Evolutionary conservation across 2,113 vertebrate genomes (phyloP), one percentile per base, ranked within the genome.

Genomic region (Rynchops niger): DNA sequence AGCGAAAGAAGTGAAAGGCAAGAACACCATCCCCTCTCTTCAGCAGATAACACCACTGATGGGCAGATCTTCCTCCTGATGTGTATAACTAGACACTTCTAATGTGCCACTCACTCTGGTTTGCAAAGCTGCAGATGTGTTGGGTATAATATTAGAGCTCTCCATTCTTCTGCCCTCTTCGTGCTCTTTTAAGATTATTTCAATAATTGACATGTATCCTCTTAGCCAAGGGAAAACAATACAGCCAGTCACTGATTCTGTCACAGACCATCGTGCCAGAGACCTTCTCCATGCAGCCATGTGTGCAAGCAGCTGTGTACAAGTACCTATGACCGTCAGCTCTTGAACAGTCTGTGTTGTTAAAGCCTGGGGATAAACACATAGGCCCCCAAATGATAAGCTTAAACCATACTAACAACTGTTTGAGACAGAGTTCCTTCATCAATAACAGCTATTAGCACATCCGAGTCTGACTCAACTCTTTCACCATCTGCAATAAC

Each of bases 361-460:
- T 89, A 85, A 94, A 85, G 66, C 40, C 66, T 61, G 26, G 32
- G 87, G 36, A 72, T 93, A 95, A 95, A 93, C 86, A 94, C 52
- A 79, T 20, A 72, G 70, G 88, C 58, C 77, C 30, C 12, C 52
- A 94, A 76, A 92, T 86, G 30, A 92, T 55, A 92, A 91, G 62
- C 61, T 84, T 85, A 53, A 92, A 80, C 62, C 76, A 82, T 21
- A 76, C 70, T 86, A 95, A 90, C 58, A 79, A 86, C 82, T 72
- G 66, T 71, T 96, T 92, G 67, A 87, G 73, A 89, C 71, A 72
- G 62, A 56, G 53, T 20, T 95, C 74, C 62, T 86, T 82, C 91
- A 95, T 80, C 86, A 83, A 14, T 70, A 92, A 80, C 76, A 90
- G 67, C 93, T 83, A 90, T 90, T 72, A 92, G 88, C 74, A 93